Evolutionary conservation across 2,888 invertebrate genomes (phyloP).

Genomic region (Meiosimyza decipiens): DNA sequence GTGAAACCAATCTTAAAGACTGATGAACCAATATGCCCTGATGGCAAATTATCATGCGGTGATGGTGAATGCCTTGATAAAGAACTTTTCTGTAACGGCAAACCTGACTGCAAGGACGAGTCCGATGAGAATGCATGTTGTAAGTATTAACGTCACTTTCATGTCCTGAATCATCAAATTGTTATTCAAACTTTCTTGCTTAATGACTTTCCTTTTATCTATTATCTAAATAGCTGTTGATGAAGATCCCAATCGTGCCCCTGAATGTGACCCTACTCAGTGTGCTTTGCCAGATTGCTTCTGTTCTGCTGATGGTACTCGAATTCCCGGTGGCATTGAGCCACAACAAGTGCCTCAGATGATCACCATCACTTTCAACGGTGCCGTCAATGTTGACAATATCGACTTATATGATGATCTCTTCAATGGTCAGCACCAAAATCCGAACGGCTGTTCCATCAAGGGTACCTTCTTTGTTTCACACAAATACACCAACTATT

Average conservation of each 20-base stretch:
- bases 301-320: constrained; percentile 91
- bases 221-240: constrained; percentile 77
- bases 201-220: too few species aligned
- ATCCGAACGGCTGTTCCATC: constrained; percentile 90
- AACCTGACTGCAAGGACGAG: constrained; percentile 92
- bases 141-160: constrained; percentile 70
- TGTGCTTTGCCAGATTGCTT: constrained; percentile 91
- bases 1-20: constrained; percentile 89
- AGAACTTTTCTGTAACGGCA: constrained; percentile 92
- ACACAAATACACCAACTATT: constrained; percentile 93
- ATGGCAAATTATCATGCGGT: constrained; percentile 90
- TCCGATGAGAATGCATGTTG: constrained; percentile 96
- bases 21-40: constrained; percentile 91
- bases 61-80: constrained; percentile 92
- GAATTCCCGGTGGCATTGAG: constrained; percentile 87
- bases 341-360: constrained; percentile 90
- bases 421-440: constrained; percentile 85
- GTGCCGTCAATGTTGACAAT: constrained; percentile 92
- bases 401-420: constrained; percentile 91
- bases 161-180: too few species aligned
- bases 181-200: too few species aligned
- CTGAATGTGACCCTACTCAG: constrained; percentile 89
- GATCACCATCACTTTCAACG: constrained; percentile 93
- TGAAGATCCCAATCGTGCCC: constrained; percentile 90
- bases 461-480: constrained; percentile 92